Base-by-base conservation (phyloP, 2,888 invertebrate species). In the Thecocarcelia acutangulata region DNA sequence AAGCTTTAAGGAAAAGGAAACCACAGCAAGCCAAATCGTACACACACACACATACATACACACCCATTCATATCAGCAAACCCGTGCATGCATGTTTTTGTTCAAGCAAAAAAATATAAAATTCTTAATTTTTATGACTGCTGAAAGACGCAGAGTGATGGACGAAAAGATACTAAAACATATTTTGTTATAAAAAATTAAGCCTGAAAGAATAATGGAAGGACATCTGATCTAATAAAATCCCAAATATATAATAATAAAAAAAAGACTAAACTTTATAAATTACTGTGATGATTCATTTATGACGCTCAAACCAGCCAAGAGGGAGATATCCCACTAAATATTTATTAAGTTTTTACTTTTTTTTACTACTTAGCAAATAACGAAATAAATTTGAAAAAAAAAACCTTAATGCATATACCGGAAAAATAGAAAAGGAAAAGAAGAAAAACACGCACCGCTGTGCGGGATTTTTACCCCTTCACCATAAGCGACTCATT, bases 211-310 rank as follows among this genome's bases (percentile, higher is more conserved):
- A 59, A 72, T 72, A 42, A 33, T 9, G n/a, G 56, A 75, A 64
- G 66, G 66, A 75, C 74, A 75, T 50, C 28, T 40, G 15, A 33
- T 54, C 28, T 54, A 48, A 72, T n/a, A 59, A 37, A 40, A 24
- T 56, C 9, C 9, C 12, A 6, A 40, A 50, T 48, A 50, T 13
- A 17, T 42, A 72, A 21, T 54, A 52, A 73, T 19, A 12, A 48
- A 40, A 59, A 44, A 46, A 61, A 52, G 46, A 24, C 12, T 54
- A 37, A 77, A 68, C 52, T 63, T 48, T 63, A 70, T 46, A 70
- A 70, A 63, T 70, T 46, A 42, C 40, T 33, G 54, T 24, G 63
- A 80, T 75, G 75, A 75, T 80, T 80, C 75, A 69, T 80, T 80
- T 69, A 69, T 63, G 69, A 64, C 63, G 40, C 33, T 46, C 50